These are phyloP conservation scores for Oostethus manadensis DNA, from an alignment of 2,113 vertebrate genomes.

Conservation along the genomic window DNA sequence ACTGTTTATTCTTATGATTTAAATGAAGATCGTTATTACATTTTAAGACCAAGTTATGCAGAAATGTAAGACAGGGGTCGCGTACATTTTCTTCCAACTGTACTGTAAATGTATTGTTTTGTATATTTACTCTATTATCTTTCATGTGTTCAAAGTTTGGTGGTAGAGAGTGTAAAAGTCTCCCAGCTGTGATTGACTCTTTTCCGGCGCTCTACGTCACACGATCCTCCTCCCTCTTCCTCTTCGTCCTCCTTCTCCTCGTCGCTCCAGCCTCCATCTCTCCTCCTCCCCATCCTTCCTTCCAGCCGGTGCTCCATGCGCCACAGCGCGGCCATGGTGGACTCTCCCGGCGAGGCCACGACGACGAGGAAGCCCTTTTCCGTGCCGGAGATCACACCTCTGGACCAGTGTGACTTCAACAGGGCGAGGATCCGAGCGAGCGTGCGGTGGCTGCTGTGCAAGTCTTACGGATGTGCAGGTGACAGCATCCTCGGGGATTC, in stretches of 20 bases:
- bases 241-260: slow-evolving; percentile 25
- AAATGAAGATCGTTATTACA: too few species aligned
- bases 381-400: slow-evolving; percentile 84
- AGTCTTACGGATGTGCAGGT: slow-evolving; percentile 81
- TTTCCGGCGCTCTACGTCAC: slow-evolving; percentile 13
- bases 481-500: slow-evolving; percentile 12
- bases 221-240: slow-evolving; percentile 34
- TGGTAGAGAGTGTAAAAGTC: too few species aligned
- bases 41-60: too few species aligned
- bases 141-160: too few species aligned
- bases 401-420: slow-evolving; percentile 82
- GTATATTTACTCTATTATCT: too few species aligned
- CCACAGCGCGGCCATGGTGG: slow-evolving; percentile 73
- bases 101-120: too few species aligned
- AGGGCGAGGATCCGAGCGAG: slow-evolving; percentile 81
- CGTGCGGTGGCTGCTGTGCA: slow-evolving; percentile 81
- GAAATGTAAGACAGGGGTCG: too few species aligned
- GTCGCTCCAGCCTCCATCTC: slow-evolving; percentile 28
- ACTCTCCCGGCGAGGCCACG: slow-evolving; percentile 57
- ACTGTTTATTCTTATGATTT: too few species aligned
- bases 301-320: slow-evolving; percentile 24
- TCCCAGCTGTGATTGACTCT: slow-evolving; percentile 1
- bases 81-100: too few species aligned
- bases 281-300: slow-evolving; percentile 4
- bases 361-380: slow-evolving; percentile 74